phyloP scores from a whole-genome alignment of 2,888 invertebrate species.

The Acleris laterana region DNA sequence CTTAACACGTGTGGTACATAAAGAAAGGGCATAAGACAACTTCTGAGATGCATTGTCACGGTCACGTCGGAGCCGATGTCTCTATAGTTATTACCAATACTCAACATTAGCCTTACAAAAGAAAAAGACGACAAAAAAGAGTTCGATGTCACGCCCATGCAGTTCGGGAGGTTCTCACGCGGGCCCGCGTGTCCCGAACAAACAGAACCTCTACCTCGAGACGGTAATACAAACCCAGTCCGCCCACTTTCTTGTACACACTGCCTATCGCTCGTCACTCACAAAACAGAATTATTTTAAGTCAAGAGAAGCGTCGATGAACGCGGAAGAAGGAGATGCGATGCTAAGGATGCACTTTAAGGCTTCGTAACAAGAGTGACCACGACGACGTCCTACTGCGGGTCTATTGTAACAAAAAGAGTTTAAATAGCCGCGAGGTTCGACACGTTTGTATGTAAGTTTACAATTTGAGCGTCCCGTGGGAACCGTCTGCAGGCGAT shows the following conservation, averaged over 20 bases:
- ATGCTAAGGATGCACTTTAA: constrained; percentile 58
- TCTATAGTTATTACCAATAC: constrained; percentile 69
- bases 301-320: constrained; percentile 53
- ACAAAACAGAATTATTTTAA: constrained; percentile 36
- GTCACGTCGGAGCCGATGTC: constrained; percentile 68
- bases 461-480: constrained; percentile 76
- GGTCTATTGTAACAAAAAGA: constrained; percentile 69
- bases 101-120: constrained; percentile 71
- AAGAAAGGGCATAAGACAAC: constrained; percentile 43
- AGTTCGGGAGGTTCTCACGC: constrained; percentile 80
- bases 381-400: constrained; percentile 57
- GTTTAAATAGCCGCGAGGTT: constrained; percentile 64
- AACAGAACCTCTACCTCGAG: constrained; percentile 67
- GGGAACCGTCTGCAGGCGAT: constrained; percentile 75
- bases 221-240: constrained; percentile 62
- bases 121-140: constrained; percentile 65
- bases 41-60: constrained; percentile 68
- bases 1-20: constrained; percentile 56
- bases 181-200: constrained; percentile 68
- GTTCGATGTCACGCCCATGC: constrained; percentile 82
- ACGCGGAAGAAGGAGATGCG: constrained; percentile 42
- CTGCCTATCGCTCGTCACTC: constrained; percentile 50
- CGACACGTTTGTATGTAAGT: constrained; percentile 72
- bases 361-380: constrained; percentile 70
- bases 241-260: constrained; percentile 54